phyloP scores from a whole-genome alignment of 2,113 vertebrate species.

The Phrynocephalus versicolor region DNA sequence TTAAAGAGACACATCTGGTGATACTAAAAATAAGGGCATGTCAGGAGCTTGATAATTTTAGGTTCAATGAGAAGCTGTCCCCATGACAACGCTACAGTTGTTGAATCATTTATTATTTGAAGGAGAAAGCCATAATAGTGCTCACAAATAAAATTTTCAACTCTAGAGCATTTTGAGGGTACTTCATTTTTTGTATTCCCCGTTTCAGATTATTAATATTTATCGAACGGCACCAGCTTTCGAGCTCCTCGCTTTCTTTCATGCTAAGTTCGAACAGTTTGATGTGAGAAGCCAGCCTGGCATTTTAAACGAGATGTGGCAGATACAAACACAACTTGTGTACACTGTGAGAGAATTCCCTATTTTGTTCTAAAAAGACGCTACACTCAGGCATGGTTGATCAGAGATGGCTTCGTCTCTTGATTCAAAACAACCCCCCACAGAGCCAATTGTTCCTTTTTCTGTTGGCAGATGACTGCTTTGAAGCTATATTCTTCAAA shows the following conservation, averaged over 20 bases:
- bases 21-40: slow-evolving; percentile 72
- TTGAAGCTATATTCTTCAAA: background rate
- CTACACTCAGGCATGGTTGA: background rate
- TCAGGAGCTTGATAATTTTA: slow-evolving; percentile 73
- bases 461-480: background rate
- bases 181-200: slow-evolving; percentile 34
- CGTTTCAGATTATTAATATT: slow-evolving; percentile 38
- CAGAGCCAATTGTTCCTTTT: background rate
- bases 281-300: background rate
- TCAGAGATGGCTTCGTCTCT: background rate
- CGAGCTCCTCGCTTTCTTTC: slow-evolving; percentile 35
- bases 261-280: background rate
- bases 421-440: background rate
- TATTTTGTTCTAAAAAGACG: background rate
- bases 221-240: slow-evolving; percentile 28
- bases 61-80: slow-evolving; percentile 72
- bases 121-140: slow-evolving; percentile 65
- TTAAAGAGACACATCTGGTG: slow-evolving; percentile 72
- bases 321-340: background rate
- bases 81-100: slow-evolving; percentile 74
- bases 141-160: slow-evolving; percentile 42
- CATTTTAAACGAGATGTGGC: slow-evolving; percentile 1
- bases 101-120: slow-evolving; percentile 75
- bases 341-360: background rate
- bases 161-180: slow-evolving; percentile 54